Base-by-base conservation (phyloP, 1,140 invertebrate species). In the Trichonephila clavata region DNA sequence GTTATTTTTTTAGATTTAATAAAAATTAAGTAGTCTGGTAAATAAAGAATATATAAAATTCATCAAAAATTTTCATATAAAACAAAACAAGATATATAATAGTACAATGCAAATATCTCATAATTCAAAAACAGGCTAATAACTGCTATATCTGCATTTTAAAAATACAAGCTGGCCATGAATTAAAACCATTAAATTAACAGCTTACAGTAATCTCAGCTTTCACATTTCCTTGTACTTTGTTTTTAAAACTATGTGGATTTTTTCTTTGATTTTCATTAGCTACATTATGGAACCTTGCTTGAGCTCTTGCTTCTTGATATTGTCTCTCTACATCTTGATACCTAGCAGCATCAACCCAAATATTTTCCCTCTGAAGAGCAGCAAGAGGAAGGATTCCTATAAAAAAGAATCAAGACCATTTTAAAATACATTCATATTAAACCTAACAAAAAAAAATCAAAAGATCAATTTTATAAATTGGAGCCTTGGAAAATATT, bases 271-370 rank as follows among this genome's bases (percentile, higher is more conserved):
- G 32, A 77, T 27, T 77, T 39, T 21, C n/a, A 84, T 32, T 43
- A 10, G 81, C 13, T 84, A n/a, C 5, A 50, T 59, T 50, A 24
- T 57, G 21, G 20, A 50, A 24, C 21, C 57, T 84, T 24, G 20
- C 13, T 24, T 84, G 81, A 84, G 81, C 21, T 57, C 50, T 24
- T 16, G 57, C 13, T 59, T 84, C 81, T 13, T 84, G 43, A 20
- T 59, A 84, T 57, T 84, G 43, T 57, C 81, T 84, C 5, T 84
- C 81, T 2, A 21, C 81, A 24, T 84, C 81, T 84, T 84, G 81
- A 57, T 57, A 84, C 20, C 43, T 57, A 8, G 43, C n/a, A 59
- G 43, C 81, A 57, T 84, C 81, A 84, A 59, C 14, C 81, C 81
- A 84, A 57, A 84, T 4, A 20, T 21, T n/a, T 16, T 84, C 81